Evolutionary conservation across 2,888 invertebrate genomes (phyloP), one percentile per base, ranked within the genome.

Genomic region (Palloptera scutellata): DNA sequence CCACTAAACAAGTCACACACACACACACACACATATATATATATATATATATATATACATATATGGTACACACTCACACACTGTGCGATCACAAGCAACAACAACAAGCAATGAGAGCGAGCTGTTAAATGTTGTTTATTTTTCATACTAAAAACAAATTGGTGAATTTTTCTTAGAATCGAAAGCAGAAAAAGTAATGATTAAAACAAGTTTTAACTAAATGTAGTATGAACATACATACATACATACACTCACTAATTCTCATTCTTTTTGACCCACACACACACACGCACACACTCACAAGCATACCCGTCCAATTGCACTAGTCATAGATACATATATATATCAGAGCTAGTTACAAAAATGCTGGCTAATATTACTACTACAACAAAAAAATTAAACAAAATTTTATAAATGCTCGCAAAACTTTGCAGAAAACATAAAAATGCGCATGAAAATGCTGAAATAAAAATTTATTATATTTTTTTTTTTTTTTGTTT

Each of bases 1-100:
- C 48, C 48, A 43, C 55, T 19, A 55, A 45, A 40, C 57, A 43
- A 42, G 0, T 74, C 72, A 42, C 19, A 57, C 59, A 69, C 66
- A 52, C 53, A 68, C 0, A 41, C 17, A 11, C 12, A 11, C 1
- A 54, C 19, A n/a, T 20, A 10, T 12, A 13, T 40, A 55, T 55
- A 55, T 12, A 3, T 30, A 20, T n/a, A 30, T 30, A 17, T 1
- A 19, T 55, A 13, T 20, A 13, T 55, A 55, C 15, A 1, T 40
- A 60, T 40, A 60, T n/a, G n/a, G n/a, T n/a, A 41, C 17, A 11
- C 12, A 11, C 1, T 17, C 19, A 30, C 30, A 6, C 30, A 30
- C 30, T 30, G 6, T 4, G 30, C 2, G 6, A 6, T 2, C 30
- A 6, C 30, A 30, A 30, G 6, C 2, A 30, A 30, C 30, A 30